A percentile compares a stretch with the other conserved stretches of the same genome.
phyloP scores from a whole-genome alignment of 1,140 invertebrate genomes.

The Euwallacea similis region DNA sequence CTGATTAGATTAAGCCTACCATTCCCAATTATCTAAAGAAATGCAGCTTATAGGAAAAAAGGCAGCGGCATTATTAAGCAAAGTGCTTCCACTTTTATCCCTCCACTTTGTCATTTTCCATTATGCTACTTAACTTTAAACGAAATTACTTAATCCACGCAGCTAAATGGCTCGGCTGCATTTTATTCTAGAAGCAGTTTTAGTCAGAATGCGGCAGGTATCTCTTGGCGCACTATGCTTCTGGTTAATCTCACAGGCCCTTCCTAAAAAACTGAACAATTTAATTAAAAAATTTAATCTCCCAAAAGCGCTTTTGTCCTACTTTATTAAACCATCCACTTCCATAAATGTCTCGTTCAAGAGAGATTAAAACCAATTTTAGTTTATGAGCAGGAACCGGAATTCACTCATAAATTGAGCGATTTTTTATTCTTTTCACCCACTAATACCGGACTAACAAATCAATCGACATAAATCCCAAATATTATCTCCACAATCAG shows the following conservation, averaged over 20 bases:
- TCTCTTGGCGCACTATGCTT: conserved; percentile 8
- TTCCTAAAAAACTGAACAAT: conserved; percentile 25
- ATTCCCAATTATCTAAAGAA: conserved; percentile 19
- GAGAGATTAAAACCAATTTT: neutral
- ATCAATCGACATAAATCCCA: no score
- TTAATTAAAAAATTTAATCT: conserved; percentile 31
- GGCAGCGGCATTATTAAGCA: neutral
- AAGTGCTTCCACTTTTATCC: neutral
- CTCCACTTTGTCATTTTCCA: conserved; percentile 1
- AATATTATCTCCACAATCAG: no score
- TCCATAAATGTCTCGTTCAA: neutral
- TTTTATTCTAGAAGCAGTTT: conserved; percentile 14
- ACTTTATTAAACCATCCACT: conserved; percentile 25
- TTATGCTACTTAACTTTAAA: conserved; percentile 5
- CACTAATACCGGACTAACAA: no score
- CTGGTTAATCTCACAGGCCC: conserved; percentile 12
- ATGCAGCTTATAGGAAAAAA: neutral
- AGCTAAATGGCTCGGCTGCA: conserved; percentile 11
- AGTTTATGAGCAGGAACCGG: neutral
- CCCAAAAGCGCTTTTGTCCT: conserved; percentile 22
- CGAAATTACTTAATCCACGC: conserved; percentile 17
- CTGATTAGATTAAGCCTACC: conserved; percentile 27
- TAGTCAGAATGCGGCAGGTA: conserved; percentile 6
- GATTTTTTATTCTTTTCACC: no score
- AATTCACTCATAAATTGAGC: no score